A percentile compares a stretch with the other conserved stretches of the same genome.
These are phyloP conservation scores for Euproctis similis DNA, from an alignment of 2,888 invertebrate genomes.

Conservation along the genomic window DNA sequence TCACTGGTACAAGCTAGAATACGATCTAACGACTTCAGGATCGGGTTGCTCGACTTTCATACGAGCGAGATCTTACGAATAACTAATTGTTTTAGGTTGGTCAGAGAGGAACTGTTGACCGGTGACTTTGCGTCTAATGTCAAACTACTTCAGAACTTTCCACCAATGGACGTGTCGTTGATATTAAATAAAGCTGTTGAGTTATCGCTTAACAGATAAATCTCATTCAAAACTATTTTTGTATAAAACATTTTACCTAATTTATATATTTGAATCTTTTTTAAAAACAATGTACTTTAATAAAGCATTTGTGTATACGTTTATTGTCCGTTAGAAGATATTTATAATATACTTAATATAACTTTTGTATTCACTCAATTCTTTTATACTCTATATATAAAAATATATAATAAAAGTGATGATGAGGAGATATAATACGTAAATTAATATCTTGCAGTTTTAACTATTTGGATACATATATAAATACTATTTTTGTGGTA, in stretches of 20 bases:
- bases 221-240: constrained; percentile 10
- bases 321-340: constrained; percentile 13
- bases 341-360: constrained; percentile 22
- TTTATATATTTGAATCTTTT: constrained; percentile 14
- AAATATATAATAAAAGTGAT: no score
- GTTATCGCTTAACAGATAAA: constrained; percentile 55
- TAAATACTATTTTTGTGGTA: no score
- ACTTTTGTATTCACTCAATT: constrained; percentile 19
- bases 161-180: constrained; percentile 89
- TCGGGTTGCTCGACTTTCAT: no score
- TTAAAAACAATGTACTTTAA: constrained; percentile 14
- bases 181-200: constrained; percentile 87
- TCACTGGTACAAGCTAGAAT: no score
- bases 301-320: constrained; percentile 23
- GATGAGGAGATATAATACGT: no score
- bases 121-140: constrained; percentile 96
- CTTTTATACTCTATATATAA: constrained; percentile 1
- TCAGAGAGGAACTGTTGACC: constrained; percentile 86
- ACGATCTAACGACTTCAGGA: no score
- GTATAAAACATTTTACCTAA: constrained; percentile 10
- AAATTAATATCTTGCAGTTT: no score
- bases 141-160: constrained; percentile 94
- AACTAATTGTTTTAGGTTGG: no score
- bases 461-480: no score
- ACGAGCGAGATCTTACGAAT: no score